These are phyloP conservation scores for Micronycteris hirsuta DNA, from an alignment of 2,113 vertebrate species.

Conservation along the genomic window DNA sequence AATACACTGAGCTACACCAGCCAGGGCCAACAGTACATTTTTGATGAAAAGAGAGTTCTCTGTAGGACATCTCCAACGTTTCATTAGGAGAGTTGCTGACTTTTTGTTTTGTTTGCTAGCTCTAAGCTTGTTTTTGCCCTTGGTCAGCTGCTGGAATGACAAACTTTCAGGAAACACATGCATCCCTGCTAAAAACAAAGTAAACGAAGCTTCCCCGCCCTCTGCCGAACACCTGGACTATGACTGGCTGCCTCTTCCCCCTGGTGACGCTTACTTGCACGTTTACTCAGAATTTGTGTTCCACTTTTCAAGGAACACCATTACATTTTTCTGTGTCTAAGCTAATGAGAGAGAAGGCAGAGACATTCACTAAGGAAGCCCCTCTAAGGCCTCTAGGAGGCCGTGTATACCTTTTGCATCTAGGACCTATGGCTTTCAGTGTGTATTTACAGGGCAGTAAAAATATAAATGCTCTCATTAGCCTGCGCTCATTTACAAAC, in stretches of 20 bases:
- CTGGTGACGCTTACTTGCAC: background rate
- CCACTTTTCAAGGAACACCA: background rate
- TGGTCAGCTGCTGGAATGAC: background rate
- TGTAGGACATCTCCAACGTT: background rate
- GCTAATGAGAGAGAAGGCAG: background rate
- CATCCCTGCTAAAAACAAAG: background rate
- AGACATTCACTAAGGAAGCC: background rate
- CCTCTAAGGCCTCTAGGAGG: background rate
- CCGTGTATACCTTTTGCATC: background rate
- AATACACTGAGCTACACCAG: too few relatives aligned
- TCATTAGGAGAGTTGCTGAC: background rate
- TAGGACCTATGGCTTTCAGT: background rate
- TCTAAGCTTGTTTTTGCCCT: background rate
- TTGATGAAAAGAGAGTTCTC: background rate
- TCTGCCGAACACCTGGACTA: background rate
- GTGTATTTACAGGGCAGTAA: background rate
- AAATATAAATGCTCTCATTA: background rate
- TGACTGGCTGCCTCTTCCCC: background rate
- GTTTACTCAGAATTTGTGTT: background rate
- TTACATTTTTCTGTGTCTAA: background rate
- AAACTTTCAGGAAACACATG: background rate
- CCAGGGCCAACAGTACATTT: background rate
- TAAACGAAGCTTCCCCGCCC: background rate
- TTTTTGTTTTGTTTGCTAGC: constrained; percentile 3
- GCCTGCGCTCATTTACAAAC: background rate